Percentiles rank a stretch among this genome's conserved stretches.
phyloP scores from a whole-genome alignment of 2,113 vertebrate species.

The Neolamprologus ventralis region DNA sequence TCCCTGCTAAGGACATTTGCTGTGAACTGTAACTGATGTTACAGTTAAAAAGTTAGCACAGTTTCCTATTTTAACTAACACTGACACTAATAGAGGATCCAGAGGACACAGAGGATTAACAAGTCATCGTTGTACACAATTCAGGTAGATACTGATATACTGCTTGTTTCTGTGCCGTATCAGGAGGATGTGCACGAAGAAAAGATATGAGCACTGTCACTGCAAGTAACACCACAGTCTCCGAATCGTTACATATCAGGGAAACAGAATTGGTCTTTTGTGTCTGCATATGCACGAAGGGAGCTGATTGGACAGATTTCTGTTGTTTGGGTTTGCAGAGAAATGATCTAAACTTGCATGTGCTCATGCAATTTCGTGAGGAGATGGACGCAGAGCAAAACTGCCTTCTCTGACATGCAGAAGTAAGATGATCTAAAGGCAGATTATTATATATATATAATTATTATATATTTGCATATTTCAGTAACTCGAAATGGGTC shows the following conservation, averaged over 20 bases:
- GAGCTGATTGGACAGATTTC: background rate
- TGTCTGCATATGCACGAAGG: rapidly evolving
- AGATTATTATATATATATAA: too few relatives aligned
- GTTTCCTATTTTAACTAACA: background rate
- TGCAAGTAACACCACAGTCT: background rate
- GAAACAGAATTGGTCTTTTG: background rate
- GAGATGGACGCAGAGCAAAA: background rate
- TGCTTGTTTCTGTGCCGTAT: background rate
- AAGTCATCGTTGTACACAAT: background rate
- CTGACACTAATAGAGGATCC: background rate
- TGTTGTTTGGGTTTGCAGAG: background rate
- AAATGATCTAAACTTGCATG: background rate
- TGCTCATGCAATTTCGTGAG: background rate
- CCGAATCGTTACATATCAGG: background rate
- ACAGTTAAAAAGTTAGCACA: background rate
- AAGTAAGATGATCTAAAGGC: background rate
- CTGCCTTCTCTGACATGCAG: background rate
- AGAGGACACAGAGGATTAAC: background rate
- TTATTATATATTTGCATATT: background rate
- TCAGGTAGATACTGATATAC: background rate
- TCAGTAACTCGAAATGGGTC: background rate
- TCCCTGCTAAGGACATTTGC: background rate
- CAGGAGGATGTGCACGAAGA: background rate
- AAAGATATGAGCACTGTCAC: background rate
- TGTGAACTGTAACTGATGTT: background rate